Percentiles rank a stretch among this genome's conserved stretches.
phyloP scores from a whole-genome alignment of 2,113 vertebrate genomes.

The Anguilla rostrata region DNA sequence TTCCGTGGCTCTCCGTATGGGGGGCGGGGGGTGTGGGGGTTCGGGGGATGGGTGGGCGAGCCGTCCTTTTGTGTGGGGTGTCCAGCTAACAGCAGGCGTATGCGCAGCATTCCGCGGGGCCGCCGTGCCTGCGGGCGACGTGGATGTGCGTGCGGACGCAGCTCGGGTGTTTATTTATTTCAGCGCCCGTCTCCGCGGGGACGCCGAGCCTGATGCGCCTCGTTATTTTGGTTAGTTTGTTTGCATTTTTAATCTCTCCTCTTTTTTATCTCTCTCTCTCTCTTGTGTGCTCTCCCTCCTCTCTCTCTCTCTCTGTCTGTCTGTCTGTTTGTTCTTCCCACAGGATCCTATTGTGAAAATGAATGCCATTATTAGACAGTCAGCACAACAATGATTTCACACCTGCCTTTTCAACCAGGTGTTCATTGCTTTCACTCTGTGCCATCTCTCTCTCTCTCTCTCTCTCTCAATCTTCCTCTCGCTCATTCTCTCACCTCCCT shows the following conservation, averaged over 20 bases:
- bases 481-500: not conserved
- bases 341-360: constrained; percentile 18
- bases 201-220: not conserved
- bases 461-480: not conserved
- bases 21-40: not conserved
- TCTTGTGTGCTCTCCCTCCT: not conserved
- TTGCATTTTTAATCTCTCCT: constrained; percentile 1
- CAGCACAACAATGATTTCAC: not conserved
- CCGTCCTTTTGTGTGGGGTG: not conserved
- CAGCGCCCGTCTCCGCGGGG: not conserved
- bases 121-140: not conserved
- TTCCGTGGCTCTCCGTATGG: not conserved
- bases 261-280: not conserved
- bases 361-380: not conserved
- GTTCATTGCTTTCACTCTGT: not conserved
- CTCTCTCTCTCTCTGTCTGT: not conserved
- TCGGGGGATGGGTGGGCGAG: too few species aligned
- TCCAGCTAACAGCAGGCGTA: not conserved
- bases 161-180: not conserved
- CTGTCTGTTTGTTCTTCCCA: not conserved
- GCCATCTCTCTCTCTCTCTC: not conserved
- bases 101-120: not conserved
- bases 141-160: not conserved
- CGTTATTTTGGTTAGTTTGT: not conserved
- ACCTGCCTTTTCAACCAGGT: not conserved